Base-by-base conservation (phyloP, 2,113 vertebrate species). In the Siniperca knerii region DNA sequence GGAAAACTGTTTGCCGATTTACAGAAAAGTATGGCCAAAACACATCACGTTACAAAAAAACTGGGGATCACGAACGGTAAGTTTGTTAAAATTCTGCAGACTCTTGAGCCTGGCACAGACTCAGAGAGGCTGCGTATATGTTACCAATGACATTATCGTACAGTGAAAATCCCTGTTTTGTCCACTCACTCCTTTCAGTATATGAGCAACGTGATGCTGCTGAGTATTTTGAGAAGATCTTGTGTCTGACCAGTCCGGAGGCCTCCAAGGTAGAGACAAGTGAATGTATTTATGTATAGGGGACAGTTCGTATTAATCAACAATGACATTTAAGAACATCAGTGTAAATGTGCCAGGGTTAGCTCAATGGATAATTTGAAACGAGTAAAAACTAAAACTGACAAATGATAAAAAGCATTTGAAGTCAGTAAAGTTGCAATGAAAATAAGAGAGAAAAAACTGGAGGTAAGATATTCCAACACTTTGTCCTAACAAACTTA, bases 211-310 rank as follows among this genome's bases (percentile, higher is more conserved):
- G 93, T 20, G 95, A 96, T 79, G 95, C 93, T 65, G 93, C 94
- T 0, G 95, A 96, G 25, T 96, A 93, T 70, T 94, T 94, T 70
- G 90, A 95, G 88, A 96, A 90, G 89, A 94, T 94, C 57, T 21
- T 96, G 44, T 85, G 82, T 77, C 35, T 42, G 65, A 86, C 79
- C 35, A 84, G 68, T 33, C 50, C 54, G 1, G 75, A 77, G 8
- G 86, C 83, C 7, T 87, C 93, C 13, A 52, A 89, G 93, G 95
- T 95, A 79, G 3, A 35, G 8, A 25, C 33, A 33, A 1, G 37
- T 23, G 15, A 10, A 42, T 29, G 40, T 62, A 35, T 48, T 29
- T 44, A 25, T 15, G 13, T 62, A 35, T 37, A 35, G 11, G 21
- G 6, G 11, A 25, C 23, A 25, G 42, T 16, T 42, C 0, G 7